phyloP scores from a whole-genome alignment of 2,797 vertebrate genomes.

The Enteromius argenteus region DNA sequence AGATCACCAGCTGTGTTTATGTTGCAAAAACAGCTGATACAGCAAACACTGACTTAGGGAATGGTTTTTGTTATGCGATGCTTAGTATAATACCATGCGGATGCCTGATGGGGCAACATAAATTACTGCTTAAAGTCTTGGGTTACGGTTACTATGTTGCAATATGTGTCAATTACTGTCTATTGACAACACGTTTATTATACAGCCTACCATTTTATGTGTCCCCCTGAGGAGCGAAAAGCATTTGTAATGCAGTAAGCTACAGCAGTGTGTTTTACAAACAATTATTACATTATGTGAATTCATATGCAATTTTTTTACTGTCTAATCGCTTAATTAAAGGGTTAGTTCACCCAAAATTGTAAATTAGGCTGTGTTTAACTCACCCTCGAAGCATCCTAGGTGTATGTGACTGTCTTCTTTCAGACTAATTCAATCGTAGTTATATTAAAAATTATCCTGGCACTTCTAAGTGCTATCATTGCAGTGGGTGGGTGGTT shows the following conservation, averaged over 20 bases:
- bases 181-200: conserved; percentile 48
- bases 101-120: conserved; percentile 7
- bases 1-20: conserved; percentile 43
- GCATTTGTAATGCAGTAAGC: conserved; percentile 52
- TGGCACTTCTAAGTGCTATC: too few species aligned
- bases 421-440: too few species aligned
- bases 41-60: conserved; percentile 26
- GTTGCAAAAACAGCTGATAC: conserved; percentile 35
- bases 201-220: conserved; percentile 55
- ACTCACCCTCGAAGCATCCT: too few species aligned
- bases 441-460: too few species aligned
- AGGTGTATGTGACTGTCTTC: too few species aligned
- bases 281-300: background rate
- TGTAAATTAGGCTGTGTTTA: too few species aligned
- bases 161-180: conserved; percentile 51
- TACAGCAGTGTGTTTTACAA: conserved; percentile 2
- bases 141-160: conserved; percentile 56
- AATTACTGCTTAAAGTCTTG: conserved; percentile 46
- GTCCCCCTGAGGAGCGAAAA: conserved; percentile 31
- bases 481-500: too few species aligned
- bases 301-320: background rate
- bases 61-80: conserved; percentile 20
- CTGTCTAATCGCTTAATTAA: background rate
- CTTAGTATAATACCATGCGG: conserved; percentile 25
- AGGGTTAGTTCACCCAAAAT: background rate